Conservation (phyloP, 2,797 vertebrate species). For the Coregonus sp. region DNA sequence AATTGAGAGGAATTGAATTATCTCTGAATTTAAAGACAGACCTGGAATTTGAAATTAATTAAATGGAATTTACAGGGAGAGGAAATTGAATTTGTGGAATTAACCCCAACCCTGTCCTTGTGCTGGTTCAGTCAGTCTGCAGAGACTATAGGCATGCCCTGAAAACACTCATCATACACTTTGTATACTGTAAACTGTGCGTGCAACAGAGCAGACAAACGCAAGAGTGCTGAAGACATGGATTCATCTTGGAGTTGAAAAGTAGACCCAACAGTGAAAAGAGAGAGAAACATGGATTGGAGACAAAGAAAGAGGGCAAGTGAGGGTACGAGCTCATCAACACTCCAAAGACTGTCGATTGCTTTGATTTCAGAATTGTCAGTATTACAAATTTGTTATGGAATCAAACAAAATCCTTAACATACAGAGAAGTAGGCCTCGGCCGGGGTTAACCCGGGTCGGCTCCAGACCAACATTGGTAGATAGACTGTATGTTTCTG, state of each 20-base stretch:
- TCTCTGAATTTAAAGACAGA: neutral
- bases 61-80: neutral
- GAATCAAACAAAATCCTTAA: conserved; percentile 13
- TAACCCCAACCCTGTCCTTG: neutral
- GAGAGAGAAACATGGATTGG: neutral
- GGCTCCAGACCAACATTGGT: conserved; percentile 25
- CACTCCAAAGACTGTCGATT: neutral
- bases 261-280: neutral
- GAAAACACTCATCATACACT: no score
- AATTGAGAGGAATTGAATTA: no score
- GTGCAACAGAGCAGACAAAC: neutral
- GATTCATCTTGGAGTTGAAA: neutral
- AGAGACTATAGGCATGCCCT: no score
- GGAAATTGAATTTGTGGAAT: neutral
- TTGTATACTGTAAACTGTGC: no score
- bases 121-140: neutral
- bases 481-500: conserved; percentile 27
- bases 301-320: neutral
- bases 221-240: neutral
- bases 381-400: neutral
- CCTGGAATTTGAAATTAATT: no score
- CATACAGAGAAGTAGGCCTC: neutral
- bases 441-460: no score
- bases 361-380: neutral
- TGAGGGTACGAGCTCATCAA: neutral